Conservation (phyloP, 2,797 vertebrate genomes). For the Selene dorsalis region DNA sequence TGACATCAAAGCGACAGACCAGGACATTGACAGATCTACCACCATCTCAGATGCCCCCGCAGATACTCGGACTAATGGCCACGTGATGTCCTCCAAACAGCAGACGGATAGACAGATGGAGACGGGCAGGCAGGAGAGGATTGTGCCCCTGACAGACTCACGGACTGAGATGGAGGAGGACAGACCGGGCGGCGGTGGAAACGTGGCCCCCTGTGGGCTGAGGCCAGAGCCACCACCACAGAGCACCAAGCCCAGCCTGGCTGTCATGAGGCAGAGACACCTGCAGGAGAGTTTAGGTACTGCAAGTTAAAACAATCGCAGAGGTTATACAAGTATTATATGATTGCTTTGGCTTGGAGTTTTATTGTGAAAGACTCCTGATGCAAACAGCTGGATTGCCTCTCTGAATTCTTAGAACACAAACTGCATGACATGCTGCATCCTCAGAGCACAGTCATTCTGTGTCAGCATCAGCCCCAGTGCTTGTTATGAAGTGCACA, state of each 20-base stretch:
- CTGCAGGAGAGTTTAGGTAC: constrained; percentile 86
- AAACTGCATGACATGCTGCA: no score
- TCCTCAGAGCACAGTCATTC: neutral
- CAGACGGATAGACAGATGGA: constrained; percentile 76
- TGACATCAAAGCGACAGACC: constrained; percentile 66
- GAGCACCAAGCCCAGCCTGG: constrained; percentile 84
- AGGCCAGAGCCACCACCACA: constrained; percentile 86
- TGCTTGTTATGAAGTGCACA: neutral
- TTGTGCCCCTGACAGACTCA: constrained; percentile 66
- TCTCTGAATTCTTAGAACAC: no score
- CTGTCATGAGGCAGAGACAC: constrained; percentile 85
- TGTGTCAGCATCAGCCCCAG: neutral
- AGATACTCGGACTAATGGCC: constrained; percentile 66
- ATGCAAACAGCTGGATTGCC: no score
- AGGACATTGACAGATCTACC: constrained; percentile 54
- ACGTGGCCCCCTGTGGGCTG: constrained; percentile 43
- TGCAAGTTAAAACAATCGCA: constrained; percentile 30
- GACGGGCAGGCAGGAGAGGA: constrained; percentile 70
- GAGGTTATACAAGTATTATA: neutral
- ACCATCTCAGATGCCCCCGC: constrained; percentile 59
- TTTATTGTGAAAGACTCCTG: no score
- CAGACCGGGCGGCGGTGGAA: constrained; percentile 38
- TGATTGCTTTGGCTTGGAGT: neutral
- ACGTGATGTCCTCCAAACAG: constrained; percentile 56
- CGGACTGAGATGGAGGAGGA: constrained; percentile 67